These are phyloP conservation scores for Pogonocichla stellata DNA, from an alignment of 2,113 vertebrate species.

Conservation along the genomic window DNA sequence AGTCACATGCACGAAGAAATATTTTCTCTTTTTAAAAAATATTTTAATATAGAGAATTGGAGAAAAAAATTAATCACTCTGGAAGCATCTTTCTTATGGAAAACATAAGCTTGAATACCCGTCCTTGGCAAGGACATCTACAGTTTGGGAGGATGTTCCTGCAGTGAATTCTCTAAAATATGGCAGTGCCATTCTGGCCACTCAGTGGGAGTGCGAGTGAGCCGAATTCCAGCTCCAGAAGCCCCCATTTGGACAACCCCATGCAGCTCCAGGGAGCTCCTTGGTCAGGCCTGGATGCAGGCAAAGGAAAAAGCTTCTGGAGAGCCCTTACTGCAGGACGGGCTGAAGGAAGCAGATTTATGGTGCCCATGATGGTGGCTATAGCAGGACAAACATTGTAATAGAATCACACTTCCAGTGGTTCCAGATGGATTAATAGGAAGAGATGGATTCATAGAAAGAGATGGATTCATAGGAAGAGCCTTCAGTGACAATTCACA, in stretches of 20 bases:
- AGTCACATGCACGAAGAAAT: neutral
- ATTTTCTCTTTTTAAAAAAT: neutral
- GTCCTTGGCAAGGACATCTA: slow-evolving; percentile 37
- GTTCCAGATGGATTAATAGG: neutral
- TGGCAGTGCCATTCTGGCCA: neutral
- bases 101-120: slow-evolving; percentile 50
- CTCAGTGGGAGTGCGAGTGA: neutral
- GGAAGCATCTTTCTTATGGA: slow-evolving; percentile 45
- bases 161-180: slow-evolving; percentile 15
- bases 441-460: neutral
- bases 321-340: accelerated
- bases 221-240: neutral
- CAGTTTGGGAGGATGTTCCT: neutral
- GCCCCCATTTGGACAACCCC: neutral
- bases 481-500: neutral
- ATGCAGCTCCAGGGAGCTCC: neutral
- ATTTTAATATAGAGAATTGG: neutral
- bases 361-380: neutral
- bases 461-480: neutral
- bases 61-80: neutral
- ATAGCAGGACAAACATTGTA: neutral
- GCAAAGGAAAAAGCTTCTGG: neutral
- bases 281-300: accelerated
- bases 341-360: neutral
- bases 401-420: neutral